These are phyloP conservation scores for Dinomys branickii DNA, from an alignment of 2,113 vertebrate species.

Conservation along the genomic window DNA sequence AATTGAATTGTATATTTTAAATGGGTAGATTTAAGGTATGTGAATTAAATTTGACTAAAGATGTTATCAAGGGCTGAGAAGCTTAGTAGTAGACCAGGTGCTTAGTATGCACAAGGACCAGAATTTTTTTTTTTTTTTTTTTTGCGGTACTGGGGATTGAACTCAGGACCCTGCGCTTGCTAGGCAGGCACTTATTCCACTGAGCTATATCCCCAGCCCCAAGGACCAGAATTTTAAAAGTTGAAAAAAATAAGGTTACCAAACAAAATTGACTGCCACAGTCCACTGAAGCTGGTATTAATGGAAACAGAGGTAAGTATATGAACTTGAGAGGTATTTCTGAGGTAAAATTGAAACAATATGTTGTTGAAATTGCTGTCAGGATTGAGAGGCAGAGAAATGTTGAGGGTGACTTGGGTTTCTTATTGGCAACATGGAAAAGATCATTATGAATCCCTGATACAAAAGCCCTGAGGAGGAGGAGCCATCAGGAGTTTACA, in stretches of 20 bases:
- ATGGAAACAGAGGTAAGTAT: neutral
- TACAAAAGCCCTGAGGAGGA: neutral
- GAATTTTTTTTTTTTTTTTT: too few species aligned
- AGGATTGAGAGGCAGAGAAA: neutral
- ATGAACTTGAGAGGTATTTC: conserved; percentile 44
- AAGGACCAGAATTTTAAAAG: neutral
- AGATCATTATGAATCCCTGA: neutral
- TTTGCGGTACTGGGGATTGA: too few species aligned
- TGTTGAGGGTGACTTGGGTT: neutral
- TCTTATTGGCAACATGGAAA: neutral
- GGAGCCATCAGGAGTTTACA: neutral
- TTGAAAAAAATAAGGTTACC: neutral
- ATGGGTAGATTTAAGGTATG: neutral
- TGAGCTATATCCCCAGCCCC: too few species aligned
- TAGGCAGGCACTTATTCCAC: too few species aligned
- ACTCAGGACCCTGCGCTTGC: too few species aligned
- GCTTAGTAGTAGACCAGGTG: neutral
- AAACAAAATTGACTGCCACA: neutral
- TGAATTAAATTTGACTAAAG: neutral
- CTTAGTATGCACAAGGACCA: neutral
- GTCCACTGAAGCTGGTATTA: neutral
- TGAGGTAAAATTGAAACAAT: neutral
- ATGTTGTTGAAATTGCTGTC: neutral
- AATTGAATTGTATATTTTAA: neutral
- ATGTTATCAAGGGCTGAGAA: neutral